phyloP scores from a whole-genome alignment of 2,888 invertebrate species.

The Aphidoletes aphidimyza region DNA sequence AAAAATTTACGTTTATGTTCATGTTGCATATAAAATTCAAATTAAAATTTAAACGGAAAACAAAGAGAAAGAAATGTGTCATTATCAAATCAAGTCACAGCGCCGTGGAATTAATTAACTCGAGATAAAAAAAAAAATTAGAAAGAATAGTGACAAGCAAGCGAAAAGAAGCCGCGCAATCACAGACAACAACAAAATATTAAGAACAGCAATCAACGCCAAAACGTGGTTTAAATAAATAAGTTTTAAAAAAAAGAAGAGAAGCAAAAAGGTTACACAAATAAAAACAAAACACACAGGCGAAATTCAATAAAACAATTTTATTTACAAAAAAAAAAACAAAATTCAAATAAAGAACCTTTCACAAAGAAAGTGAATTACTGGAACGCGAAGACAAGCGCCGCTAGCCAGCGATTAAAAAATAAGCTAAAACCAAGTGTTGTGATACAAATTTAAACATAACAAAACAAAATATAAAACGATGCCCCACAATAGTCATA shows the following conservation, averaged over 20 bases:
- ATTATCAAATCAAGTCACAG: slow-evolving; percentile 13
- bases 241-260: neutral
- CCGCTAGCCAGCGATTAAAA: neutral
- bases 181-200: too few relatives aligned
- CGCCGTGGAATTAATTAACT: neutral
- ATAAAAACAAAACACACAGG: neutral
- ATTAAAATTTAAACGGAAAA: slow-evolving; percentile 13
- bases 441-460: slow-evolving; percentile 16
- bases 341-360: neutral
- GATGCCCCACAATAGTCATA: slow-evolving; percentile 65
- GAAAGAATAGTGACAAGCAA: too few relatives aligned
- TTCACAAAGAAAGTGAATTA: slow-evolving; percentile 31
- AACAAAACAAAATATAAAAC: slow-evolving; percentile 57
- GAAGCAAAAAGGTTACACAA: too few relatives aligned
- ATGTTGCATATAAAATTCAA: slow-evolving; percentile 10
- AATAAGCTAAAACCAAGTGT: neutral
- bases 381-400: neutral
- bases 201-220: slow-evolving; percentile 8
- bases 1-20: slow-evolving; percentile 1
- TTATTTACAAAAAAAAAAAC: neutral
- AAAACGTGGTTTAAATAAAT: slow-evolving; percentile 21
- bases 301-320: neutral
- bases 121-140: neutral
- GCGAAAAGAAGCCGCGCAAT: neutral
- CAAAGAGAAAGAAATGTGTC: slow-evolving; percentile 19